Evolutionary conservation across 2,113 vertebrate species (phyloP), one percentile per base, ranked within the genome.

Genomic region (Lanius ludovicianus): DNA sequence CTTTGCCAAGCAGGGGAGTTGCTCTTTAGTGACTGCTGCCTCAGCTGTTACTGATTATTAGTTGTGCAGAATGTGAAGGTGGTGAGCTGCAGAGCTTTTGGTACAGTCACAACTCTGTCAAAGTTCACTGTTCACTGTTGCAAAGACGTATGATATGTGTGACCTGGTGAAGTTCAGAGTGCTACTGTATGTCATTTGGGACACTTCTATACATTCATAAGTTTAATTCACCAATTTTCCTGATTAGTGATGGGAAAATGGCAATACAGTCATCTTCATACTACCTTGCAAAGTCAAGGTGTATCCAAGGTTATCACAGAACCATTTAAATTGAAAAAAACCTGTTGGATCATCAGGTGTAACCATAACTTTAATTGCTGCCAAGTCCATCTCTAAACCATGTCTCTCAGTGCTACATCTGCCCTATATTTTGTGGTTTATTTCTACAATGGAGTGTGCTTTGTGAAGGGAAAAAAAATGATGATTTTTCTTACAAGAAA

Each of bases 391-490:
- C 68, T 52, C 47, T 52, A 31, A 39, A 23, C 68, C 27, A 22
- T 30, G 47, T 50, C 25, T 10, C 4, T 28, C 8, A 74, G 35
- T 65, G 30, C 42, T 35, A 30, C 42, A 75, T 49, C 21, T 67
- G 13, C 21, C 17, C 6, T 59, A 0, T 68, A 15, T 52, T 68
- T 86, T 59, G 13, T 37, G 21, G 27, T 37, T 0, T 1, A 35
- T 68, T 50, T 17, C 37, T 86, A 47, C 42, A 10, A 21, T 2
- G 19, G 35, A 59, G 8, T 4, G 3, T 64, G 15, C 65, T 78
- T 77, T 30, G n/a, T 41, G 31, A 80, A 69, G 31, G 62, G 35
- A 59, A 90, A 39, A 39, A 25, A 78, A 69, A 23, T 57, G 0
- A 47, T 25, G 10, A 18, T 33, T 84, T 91, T 68, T 84, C 28